Base-by-base conservation (phyloP, 2,113 vertebrate genomes). In the Antechinus flavipes region DNA sequence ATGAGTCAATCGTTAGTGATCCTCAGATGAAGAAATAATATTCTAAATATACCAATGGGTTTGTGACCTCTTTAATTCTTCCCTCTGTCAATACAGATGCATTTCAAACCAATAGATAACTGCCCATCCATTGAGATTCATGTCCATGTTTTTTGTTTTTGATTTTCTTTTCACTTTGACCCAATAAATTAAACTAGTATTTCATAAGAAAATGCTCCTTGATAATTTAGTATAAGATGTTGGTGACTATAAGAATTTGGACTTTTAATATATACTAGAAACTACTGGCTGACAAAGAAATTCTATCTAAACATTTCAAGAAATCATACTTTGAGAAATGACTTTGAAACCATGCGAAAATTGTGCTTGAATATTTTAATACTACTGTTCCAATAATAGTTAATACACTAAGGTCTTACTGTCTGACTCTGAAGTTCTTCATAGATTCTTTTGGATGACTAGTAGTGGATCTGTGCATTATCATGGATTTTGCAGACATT, bases 181-280 rank as follows among this genome's bases (percentile, higher is more conserved):
- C 27, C 30, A 14, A 14, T 16, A 68, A 68, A 68, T 68, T 35
- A 10, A 68, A 68, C 2, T 10, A 68, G 10, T 68, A 68, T 68
- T 68, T 35, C 30, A 35, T 35, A 3, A 68, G 30, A 68, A 68
- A 35, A 68, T 61, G 10, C 10, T 61, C 11, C 11, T 68, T 35
- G 30, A 68, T 35, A 35, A 68, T 35, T 10, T 30, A 35, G 12
- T 68, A 27, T 68, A 35, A 68, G 11, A 14, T 35, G 35, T 14
- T 35, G 58, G 1, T 68, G 58, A 68, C 30, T 68, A 14, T 53
- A 76, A 14, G 2, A 24, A 90, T 92, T 54, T 93, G 25, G 25
- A 84, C 0, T 19, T 93, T 90, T 93, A 54, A 94, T 90, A 16
- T 92, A 0, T 92, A 47, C 25, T 90, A 54, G 25, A 93, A 95